Conservation (phyloP, 2,113 vertebrate genomes). For the Vombatus ursinus region DNA sequence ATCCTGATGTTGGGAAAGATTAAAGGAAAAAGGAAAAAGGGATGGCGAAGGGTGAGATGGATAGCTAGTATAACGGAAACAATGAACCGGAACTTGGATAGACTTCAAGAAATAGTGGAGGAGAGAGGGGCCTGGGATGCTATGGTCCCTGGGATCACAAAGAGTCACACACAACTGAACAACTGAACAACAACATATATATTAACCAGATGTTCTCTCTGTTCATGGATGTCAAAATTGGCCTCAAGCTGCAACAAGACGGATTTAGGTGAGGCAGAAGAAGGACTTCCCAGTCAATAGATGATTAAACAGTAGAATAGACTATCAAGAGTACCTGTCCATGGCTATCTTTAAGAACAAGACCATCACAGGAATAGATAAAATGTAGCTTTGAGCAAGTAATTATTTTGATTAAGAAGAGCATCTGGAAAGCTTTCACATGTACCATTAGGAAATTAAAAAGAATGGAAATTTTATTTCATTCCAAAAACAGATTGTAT, state of each 20-base stretch:
- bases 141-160: not conserved
- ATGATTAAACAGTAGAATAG: not conserved
- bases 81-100: not conserved
- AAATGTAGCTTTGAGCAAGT: not conserved
- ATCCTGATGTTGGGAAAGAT: not conserved
- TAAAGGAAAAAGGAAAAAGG: not conserved
- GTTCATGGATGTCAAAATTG: not conserved
- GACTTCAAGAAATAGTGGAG: not conserved
- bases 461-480: not conserved
- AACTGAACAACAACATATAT: not conserved
- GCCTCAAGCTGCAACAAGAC: not conserved
- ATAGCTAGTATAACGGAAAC: not conserved
- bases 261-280: conserved; percentile 20
- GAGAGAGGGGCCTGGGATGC: not conserved
- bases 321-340: not conserved
- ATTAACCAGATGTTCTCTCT: conserved; percentile 15
- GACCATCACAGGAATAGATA: not conserved
- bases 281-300: conserved; percentile 12
- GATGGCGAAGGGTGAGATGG: not conserved
- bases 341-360: not conserved
- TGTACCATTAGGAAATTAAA: not conserved
- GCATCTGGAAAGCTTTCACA: not conserved
- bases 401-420: not conserved
- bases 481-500: not conserved
- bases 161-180: too few species aligned